Evolutionary conservation across 2,113 vertebrate genomes (phyloP).

Genomic region (Zosterops lateralis): DNA sequence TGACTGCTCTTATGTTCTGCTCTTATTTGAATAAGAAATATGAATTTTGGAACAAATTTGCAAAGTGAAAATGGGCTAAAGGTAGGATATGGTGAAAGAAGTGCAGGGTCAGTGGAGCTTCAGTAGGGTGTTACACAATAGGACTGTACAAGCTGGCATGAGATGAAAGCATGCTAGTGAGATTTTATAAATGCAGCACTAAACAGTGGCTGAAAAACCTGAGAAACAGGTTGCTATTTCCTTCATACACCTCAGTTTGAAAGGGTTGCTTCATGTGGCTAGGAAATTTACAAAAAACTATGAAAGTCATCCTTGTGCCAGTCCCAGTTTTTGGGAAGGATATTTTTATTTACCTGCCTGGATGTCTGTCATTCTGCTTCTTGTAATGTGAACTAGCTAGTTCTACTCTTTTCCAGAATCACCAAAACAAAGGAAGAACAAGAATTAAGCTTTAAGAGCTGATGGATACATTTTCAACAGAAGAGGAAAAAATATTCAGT

Average conservation of each 20-base stretch:
- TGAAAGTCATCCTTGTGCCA: neutral
- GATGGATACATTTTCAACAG: neutral
- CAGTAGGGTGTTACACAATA: conserved; percentile 2
- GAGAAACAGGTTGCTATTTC: neutral
- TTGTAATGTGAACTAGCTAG: neutral
- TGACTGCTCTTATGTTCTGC: neutral
- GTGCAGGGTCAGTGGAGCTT: neutral
- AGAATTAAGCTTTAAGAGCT: neutral
- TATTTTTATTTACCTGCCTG: neutral
- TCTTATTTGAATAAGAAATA: neutral
- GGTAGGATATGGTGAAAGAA: conserved; percentile 39
- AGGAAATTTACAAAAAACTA: neutral
- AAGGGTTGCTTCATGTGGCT: neutral
- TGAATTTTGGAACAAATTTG: neutral
- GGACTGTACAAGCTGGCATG: neutral
- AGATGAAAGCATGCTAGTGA: neutral
- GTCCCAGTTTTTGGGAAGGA: neutral
- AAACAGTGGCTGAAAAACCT: neutral
- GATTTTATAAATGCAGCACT: neutral
- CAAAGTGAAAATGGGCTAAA: conserved; percentile 33
- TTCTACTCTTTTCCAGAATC: neutral
- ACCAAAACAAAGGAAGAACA: neutral
- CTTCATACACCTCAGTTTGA: neutral
- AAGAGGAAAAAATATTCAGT: neutral
- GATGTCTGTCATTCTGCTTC: neutral